Percentiles rank a stretch among this genome's conserved stretches.
These are phyloP conservation scores for Cheirogaleus major DNA, from an alignment of 2,797 vertebrate genomes.

Conservation along the genomic window DNA sequence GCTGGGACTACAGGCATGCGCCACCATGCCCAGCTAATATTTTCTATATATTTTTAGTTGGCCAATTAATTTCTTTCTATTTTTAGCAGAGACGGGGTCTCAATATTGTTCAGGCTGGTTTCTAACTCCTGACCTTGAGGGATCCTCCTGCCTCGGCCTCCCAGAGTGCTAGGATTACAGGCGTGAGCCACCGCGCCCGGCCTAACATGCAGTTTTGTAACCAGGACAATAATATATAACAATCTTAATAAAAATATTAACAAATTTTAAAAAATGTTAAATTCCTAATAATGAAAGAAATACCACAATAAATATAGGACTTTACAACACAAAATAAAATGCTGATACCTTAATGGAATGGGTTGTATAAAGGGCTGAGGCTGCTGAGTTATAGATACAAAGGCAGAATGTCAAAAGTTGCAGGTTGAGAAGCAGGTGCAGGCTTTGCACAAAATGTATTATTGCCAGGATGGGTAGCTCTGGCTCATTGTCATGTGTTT, in stretches of 20 bases:
- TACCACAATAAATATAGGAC: neutral
- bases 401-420: neutral
- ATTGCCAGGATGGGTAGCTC: neutral
- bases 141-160: too few relatives aligned
- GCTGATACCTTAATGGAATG: neutral
- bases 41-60: too few relatives aligned
- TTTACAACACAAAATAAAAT: neutral
- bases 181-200: too few relatives aligned
- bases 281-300: slow-evolving; percentile 25
- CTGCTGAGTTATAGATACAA: neutral
- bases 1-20: too few relatives aligned
- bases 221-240: neutral
- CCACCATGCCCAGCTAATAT: too few relatives aligned
- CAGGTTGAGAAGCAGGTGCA: neutral
- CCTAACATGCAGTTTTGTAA: neutral
- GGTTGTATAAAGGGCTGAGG: neutral
- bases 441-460: neutral
- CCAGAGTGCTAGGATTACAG: too few relatives aligned
- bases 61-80: too few relatives aligned
- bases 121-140: too few relatives aligned
- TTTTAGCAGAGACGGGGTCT: too few relatives aligned
- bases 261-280: slow-evolving; percentile 32
- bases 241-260: neutral
- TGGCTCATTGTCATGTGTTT: neutral
- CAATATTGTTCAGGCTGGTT: too few relatives aligned